A percentile compares a stretch with the other conserved stretches of the same genome.
These are phyloP conservation scores for Aspidapion aeneum DNA, from an alignment of 2,888 invertebrate species.

Conservation along the genomic window DNA sequence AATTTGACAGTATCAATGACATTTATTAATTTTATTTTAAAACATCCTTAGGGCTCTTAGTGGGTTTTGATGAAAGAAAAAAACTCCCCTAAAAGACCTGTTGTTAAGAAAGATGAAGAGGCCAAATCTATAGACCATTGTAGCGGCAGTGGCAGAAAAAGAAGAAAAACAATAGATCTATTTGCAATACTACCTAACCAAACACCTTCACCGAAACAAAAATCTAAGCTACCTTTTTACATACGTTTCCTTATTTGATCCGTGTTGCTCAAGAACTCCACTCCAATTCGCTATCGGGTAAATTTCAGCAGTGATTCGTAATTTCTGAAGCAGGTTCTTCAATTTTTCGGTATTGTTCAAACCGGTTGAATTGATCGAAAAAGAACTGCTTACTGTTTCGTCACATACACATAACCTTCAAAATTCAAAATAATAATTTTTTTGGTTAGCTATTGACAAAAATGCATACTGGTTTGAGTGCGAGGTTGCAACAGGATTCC, in stretches of 20 bases:
- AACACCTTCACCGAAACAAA: neutral
- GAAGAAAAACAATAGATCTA: too few species aligned
- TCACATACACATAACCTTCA: conserved; percentile 84
- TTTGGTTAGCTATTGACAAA: too few species aligned
- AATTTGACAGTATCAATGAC: too few species aligned
- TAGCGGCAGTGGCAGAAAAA: too few species aligned
- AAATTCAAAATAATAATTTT: neutral
- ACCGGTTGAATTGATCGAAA: conserved; percentile 35
- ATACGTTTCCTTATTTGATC: conserved; percentile 36
- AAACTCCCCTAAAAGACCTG: too few species aligned
- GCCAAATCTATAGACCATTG: too few species aligned
- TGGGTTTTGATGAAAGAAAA: too few species aligned
- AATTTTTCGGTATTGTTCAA: conserved; percentile 48
- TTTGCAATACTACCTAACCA: neutral
- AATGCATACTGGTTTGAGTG: too few species aligned
- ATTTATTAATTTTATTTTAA: too few species aligned
- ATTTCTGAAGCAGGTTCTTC: conserved; percentile 70
- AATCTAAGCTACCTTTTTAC: conserved; percentile 36
- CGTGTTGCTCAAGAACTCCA: conserved; percentile 39
- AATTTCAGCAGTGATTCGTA: conserved; percentile 85
- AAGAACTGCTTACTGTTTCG: conserved; percentile 40
- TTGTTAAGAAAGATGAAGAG: too few species aligned
- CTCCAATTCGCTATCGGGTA: conserved; percentile 56
- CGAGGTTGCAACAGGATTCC: too few species aligned
- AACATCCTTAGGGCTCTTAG: too few species aligned